Base-by-base conservation (phyloP, 2,888 invertebrate species). In the Lingula anatina region DNA sequence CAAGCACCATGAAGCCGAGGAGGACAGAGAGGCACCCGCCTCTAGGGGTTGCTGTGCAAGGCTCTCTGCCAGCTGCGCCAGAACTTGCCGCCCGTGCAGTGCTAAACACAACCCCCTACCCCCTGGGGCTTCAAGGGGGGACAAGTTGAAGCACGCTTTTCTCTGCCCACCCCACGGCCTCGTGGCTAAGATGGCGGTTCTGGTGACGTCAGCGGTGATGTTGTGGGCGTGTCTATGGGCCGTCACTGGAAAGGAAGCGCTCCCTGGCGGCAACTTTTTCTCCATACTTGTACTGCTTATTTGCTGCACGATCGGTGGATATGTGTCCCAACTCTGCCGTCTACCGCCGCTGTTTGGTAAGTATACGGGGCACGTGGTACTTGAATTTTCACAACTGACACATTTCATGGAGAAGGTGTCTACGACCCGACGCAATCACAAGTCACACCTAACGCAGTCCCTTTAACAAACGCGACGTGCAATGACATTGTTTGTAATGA, bases 151-250 rank as follows among this genome's bases (percentile, higher is more conserved):
- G 21, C 44, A 57, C 38, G 37, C 46, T 15, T 42, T 54, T 9
- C 35, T 54, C 42, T 59, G 57, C 37, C 60, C 60, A 3, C 60
- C 60, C 20, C 60, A 60, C 41, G 57, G 59, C 1, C 37, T 26
- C 9, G 26, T 59, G 7, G 50, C 49, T 12, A 83, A 89, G 3
- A 35, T 46, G 3, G 12, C 56, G 12, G 45, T 56, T 9, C 39
- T 51, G 1, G 27, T 46, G 2, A 23, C 56, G n/a, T 44, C 46
- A 35, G 45, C 49, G 21, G 20, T 49, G n/a, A 27, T 58, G 1
- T 35, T 53, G 7, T 58, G 51, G 49, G 54, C 46, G 9, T 9
- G 44, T n/a, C 25, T 58, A 2, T 53, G 53, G 48, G 46, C 53
- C 2, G 36, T 58, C 35, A 54, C 53, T 2, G 49, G 51, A 5